Conservation (phyloP, 2,113 vertebrate species). For the Willisornis vidua region DNA sequence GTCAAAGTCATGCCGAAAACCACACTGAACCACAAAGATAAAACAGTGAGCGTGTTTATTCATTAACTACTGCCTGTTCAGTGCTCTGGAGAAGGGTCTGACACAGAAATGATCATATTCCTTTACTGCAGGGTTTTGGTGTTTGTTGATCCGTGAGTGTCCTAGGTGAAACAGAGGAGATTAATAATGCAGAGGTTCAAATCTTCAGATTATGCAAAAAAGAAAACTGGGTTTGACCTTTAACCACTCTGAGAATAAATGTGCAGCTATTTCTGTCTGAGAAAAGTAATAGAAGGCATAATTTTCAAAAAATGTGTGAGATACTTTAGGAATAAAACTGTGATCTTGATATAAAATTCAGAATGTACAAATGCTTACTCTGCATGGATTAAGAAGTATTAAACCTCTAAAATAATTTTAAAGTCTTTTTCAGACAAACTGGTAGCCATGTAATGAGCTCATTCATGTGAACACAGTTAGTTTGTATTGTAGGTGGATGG, state of each 20-base stretch:
- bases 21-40: background rate
- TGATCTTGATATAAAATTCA: background rate
- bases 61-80: background rate
- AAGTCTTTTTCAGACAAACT: background rate
- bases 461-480: background rate
- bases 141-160: background rate
- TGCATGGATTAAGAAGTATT: background rate
- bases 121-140: background rate
- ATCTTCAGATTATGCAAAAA: background rate
- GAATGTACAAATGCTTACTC: background rate
- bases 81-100: background rate
- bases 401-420: background rate
- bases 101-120: background rate
- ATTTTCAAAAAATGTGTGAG: background rate
- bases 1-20: background rate
- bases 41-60: background rate
- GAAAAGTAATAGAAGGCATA: background rate
- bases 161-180: background rate
- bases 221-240: slow-evolving; percentile 6
- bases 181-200: background rate
- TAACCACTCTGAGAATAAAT: background rate
- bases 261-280: background rate
- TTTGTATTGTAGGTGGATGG: background rate
- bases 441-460: background rate
- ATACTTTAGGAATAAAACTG: background rate